A percentile compares a stretch with the other conserved stretches of the same genome.
Evolutionary conservation across 2,888 invertebrate genomes (phyloP).

Genomic region (Caenorhabditis auriculariae): DNA sequence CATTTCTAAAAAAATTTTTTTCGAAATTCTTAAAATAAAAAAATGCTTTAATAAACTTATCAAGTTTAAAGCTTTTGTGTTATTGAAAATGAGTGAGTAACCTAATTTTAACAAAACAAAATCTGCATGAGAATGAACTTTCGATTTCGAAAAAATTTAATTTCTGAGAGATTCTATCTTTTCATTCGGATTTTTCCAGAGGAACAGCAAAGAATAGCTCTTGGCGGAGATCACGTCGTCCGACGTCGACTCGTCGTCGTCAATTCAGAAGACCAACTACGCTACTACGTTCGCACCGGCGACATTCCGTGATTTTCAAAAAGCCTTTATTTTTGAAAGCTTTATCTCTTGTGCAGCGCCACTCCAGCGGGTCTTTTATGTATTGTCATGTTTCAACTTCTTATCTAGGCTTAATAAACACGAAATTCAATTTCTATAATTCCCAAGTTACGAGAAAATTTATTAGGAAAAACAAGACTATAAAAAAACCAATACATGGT

Average conservation of each 20-base stretch:
- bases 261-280: constrained; percentile 61
- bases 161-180: neutral
- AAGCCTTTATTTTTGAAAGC: neutral
- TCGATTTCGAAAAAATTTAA: neutral
- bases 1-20: too few relatives aligned
- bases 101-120: too few relatives aligned
- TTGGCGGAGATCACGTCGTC: constrained; percentile 62
- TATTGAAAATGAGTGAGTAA: too few relatives aligned
- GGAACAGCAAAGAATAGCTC: constrained; percentile 55
- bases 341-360: neutral
- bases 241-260: constrained; percentile 59
- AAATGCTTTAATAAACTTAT: too few relatives aligned
- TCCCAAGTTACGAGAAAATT: too few relatives aligned
- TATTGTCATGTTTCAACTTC: neutral
- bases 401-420: too few relatives aligned
- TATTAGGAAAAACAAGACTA: too few relatives aligned
- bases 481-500: too few relatives aligned
- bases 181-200: constrained; percentile 34
- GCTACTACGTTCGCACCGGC: constrained; percentile 42
- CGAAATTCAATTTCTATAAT: too few relatives aligned
- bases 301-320: constrained; percentile 17
- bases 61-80: too few relatives aligned
- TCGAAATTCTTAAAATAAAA: too few relatives aligned
- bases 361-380: neutral
- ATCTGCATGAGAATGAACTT: too few relatives aligned